These are phyloP conservation scores for Xenopus borealis DNA, from an alignment of 2,113 vertebrate species.

Conservation along the genomic window DNA sequence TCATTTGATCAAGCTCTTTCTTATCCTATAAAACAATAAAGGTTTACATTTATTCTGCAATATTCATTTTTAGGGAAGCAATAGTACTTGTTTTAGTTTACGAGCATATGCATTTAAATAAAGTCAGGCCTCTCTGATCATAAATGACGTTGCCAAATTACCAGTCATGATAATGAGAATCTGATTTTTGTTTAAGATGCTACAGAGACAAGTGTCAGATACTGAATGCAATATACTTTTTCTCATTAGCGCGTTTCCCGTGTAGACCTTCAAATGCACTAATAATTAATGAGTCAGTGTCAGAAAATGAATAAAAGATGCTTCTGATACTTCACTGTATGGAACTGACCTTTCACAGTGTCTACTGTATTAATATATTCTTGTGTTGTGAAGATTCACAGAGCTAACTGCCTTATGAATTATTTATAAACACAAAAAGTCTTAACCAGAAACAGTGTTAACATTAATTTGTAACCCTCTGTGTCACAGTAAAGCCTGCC, in stretches of 20 bases:
- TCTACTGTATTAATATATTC: slow-evolving; percentile 66
- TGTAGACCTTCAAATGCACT: slow-evolving; percentile 60
- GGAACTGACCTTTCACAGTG: slow-evolving; percentile 66
- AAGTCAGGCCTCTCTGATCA: slow-evolving; percentile 8
- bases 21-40: no score
- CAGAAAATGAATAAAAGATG: slow-evolving; percentile 67
- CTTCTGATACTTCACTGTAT: slow-evolving; percentile 59
- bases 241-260: slow-evolving; percentile 59
- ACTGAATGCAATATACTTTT: slow-evolving; percentile 61
- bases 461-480: slow-evolving; percentile 69
- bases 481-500: slow-evolving; percentile 64
- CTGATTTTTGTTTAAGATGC: slow-evolving; percentile 57
- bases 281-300: slow-evolving; percentile 65
- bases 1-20: no score
- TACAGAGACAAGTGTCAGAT: slow-evolving; percentile 61
- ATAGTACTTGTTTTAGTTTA: background rate
- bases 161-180: slow-evolving; percentile 51
- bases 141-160: slow-evolving; percentile 22
- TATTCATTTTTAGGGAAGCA: no score
- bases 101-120: slow-evolving; percentile 7
- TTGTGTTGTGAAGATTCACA: slow-evolving; percentile 67
- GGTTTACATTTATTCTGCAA: no score
- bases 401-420: slow-evolving; percentile 72
- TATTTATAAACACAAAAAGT: slow-evolving; percentile 73
- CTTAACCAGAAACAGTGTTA: slow-evolving; percentile 70